A percentile compares a stretch with the other conserved stretches of the same genome.
phyloP scores from a whole-genome alignment of 2,888 invertebrate genomes.

The Oasisia sp. region DNA sequence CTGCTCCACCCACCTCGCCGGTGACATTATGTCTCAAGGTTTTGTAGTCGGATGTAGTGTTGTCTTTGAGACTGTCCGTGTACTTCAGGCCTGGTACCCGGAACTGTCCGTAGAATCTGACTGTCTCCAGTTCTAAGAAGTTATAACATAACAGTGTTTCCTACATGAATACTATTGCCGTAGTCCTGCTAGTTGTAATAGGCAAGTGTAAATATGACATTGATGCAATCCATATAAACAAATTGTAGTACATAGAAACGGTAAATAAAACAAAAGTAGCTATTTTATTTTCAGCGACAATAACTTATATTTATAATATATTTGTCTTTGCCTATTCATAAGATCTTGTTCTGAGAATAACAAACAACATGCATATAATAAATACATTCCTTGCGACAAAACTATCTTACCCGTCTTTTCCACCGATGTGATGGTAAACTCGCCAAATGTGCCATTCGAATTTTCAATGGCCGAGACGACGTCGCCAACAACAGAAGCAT shows the following conservation, averaged over 20 bases:
- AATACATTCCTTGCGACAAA: background rate
- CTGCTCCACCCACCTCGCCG: too few relatives aligned
- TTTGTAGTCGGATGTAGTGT: background rate
- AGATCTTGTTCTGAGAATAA: background rate
- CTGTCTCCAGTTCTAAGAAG: background rate
- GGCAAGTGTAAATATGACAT: background rate
- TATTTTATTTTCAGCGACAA: background rate
- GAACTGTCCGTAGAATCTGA: background rate
- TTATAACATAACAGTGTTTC: background rate
- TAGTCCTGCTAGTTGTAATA: background rate
- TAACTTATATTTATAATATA: background rate
- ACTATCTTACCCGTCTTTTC: background rate
- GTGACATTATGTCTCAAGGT: background rate
- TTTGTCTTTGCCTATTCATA: background rate
- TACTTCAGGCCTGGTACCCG: background rate
- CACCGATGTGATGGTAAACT: background rate
- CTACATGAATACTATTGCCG: background rate
- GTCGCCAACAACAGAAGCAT: background rate
- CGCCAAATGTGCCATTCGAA: background rate
- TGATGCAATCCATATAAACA: too few relatives aligned
- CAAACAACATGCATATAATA: background rate
- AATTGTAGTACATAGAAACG: too few relatives aligned
- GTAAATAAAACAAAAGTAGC: background rate
- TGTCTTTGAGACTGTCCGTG: background rate
- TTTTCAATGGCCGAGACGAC: background rate